Conservation (phyloP, 92 coral and sea anemone genomes). For the Palythoa grandiflora region DNA sequence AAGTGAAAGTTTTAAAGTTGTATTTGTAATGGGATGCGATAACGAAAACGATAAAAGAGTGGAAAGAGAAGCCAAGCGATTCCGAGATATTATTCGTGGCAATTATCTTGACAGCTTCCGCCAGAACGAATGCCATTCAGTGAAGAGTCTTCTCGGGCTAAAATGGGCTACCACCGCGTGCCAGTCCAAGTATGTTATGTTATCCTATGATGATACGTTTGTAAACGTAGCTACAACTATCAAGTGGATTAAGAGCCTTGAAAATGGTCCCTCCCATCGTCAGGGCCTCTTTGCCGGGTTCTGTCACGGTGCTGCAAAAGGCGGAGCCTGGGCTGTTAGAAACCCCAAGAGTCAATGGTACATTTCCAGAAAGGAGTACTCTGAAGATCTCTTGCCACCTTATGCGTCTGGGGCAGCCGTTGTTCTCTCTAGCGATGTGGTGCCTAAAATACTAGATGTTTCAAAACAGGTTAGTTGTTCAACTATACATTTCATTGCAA, state of each 20-base stretch:
- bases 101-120: constrained; percentile 72
- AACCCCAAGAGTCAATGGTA: constrained; percentile 80
- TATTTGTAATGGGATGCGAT: constrained; percentile 84
- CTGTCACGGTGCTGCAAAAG: constrained; percentile 66
- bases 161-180: constrained; percentile 79
- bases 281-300: constrained; percentile 77
- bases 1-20: constrained; percentile 56
- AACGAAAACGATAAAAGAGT: constrained; percentile 72
- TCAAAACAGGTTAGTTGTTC: constrained; percentile 69
- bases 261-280: constrained; percentile 11
- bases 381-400: constrained; percentile 67
- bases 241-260: constrained; percentile 57
- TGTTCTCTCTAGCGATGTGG: constrained; percentile 77
- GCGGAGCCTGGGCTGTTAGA: constrained; percentile 70
- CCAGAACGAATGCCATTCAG: constrained; percentile 77
- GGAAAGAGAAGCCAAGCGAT: constrained; percentile 66
- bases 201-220: constrained; percentile 71
- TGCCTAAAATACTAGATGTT: constrained; percentile 47
- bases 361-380: constrained; percentile 73
- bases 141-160: constrained; percentile 74
- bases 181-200: constrained; percentile 69
- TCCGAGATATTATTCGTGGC: constrained; percentile 79
- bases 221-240: constrained; percentile 73
- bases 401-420: constrained; percentile 83
- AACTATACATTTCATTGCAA: too few species aligned